Conservation (phyloP, 35 echinoderm and acorn worm genomes). For the Heliocidaris erythrogramma region DNA sequence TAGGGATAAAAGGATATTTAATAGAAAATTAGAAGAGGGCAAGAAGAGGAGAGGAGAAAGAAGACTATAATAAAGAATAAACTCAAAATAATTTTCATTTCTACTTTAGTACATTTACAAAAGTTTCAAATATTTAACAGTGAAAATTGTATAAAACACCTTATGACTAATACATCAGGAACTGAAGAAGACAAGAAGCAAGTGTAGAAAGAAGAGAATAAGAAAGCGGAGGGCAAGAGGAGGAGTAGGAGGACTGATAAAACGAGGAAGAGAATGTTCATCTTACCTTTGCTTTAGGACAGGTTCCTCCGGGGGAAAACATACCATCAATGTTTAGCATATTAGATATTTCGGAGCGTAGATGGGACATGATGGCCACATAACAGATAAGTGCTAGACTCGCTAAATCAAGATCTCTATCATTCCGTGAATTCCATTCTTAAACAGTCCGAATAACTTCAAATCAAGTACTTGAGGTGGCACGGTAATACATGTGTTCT, state of each 20-base stretch:
- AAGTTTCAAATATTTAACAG: too few species aligned
- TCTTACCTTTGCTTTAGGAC: not conserved
- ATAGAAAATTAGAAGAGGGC: too few species aligned
- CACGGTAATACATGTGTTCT: not conserved
- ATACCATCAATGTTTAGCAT: conserved; percentile 16
- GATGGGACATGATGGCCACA: not conserved
- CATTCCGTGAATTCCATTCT: not conserved
- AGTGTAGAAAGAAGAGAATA: too few species aligned
- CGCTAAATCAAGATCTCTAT: not conserved
- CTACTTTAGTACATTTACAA: too few species aligned
- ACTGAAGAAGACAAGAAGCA: too few species aligned
- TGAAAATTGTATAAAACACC: too few species aligned
- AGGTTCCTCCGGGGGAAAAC: not conserved
- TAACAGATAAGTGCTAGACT: not conserved
- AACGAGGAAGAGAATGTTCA: not conserved
- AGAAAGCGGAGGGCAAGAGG: not conserved
- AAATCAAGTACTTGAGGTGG: not conserved
- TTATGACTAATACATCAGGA: too few species aligned
- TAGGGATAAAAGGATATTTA: too few species aligned
- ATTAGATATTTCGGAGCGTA: not conserved
- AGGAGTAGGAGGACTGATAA: not conserved
- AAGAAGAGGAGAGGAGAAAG: too few species aligned
- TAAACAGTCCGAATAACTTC: not conserved
- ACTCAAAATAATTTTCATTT: too few species aligned
- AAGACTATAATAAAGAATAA: too few species aligned